phyloP scores from a whole-genome alignment of 2,113 vertebrate species.

The Semicossyphus pulcher region DNA sequence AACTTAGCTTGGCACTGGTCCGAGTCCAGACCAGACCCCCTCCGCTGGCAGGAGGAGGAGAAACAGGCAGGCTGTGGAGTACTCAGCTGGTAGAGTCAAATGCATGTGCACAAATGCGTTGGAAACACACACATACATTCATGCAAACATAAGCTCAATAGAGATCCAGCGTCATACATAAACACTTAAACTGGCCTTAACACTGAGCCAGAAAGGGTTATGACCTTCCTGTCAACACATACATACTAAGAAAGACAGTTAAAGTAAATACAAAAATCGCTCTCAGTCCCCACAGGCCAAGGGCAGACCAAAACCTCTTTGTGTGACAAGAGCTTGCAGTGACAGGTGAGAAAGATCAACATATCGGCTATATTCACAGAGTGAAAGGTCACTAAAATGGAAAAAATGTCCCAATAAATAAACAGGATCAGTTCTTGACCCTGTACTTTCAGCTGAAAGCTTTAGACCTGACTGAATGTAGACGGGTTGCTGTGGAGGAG shows the following conservation, averaged over 20 bases:
- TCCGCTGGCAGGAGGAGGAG: slow-evolving; percentile 58
- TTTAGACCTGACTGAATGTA: slow-evolving; percentile 34
- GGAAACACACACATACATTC: not conserved
- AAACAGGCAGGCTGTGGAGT: slow-evolving; percentile 44
- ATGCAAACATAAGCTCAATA: slow-evolving; percentile 15
- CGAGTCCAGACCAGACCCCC: slow-evolving; percentile 55
- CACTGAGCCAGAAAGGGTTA: slow-evolving; percentile 11
- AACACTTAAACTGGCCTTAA: slow-evolving; percentile 13
- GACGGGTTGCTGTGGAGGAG: slow-evolving; percentile 2
- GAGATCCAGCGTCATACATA: slow-evolving; percentile 14
- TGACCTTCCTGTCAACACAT: slow-evolving; percentile 38
- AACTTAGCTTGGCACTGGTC: slow-evolving; percentile 67
- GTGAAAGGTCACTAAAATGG: slow-evolving; percentile 33
- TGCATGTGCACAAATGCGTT: slow-evolving; percentile 23
- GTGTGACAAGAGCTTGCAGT: slow-evolving; percentile 40
- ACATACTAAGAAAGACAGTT: slow-evolving; percentile 25
- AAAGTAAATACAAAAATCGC: slow-evolving; percentile 36
- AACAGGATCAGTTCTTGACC: slow-evolving; percentile 52
- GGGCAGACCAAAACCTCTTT: slow-evolving; percentile 34
- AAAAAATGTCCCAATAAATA: slow-evolving; percentile 24
- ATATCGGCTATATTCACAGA: slow-evolving; percentile 23
- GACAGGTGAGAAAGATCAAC: slow-evolving; percentile 37
- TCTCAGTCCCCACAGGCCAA: slow-evolving; percentile 32
- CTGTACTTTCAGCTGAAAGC: slow-evolving; percentile 32
- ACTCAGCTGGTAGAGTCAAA: slow-evolving; percentile 76